These are phyloP conservation scores for Choloepus didactylus DNA, from an alignment of 2,797 vertebrate species.

Conservation along the genomic window DNA sequence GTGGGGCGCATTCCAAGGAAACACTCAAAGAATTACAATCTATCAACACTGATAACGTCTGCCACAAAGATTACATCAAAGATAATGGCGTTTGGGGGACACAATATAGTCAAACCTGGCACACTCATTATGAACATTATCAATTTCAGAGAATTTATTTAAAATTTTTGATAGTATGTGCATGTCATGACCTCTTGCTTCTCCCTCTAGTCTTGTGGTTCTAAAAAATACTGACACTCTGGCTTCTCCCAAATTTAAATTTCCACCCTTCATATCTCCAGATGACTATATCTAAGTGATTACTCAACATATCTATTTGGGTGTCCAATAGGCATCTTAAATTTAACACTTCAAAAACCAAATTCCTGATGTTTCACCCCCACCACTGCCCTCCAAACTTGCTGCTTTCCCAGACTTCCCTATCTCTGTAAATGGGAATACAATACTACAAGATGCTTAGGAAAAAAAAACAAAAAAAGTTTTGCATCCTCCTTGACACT, in stretches of 20 bases:
- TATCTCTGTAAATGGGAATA: constrained; percentile 43
- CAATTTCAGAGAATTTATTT: constrained; percentile 72
- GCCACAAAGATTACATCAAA: too few relatives aligned
- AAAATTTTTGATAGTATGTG: constrained; percentile 26
- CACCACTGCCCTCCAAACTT: neutral
- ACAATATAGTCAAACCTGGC: too few relatives aligned
- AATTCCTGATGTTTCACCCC: neutral
- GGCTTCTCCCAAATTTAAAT: constrained; percentile 54
- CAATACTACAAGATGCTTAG: neutral
- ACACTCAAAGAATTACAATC: too few relatives aligned
- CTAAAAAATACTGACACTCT: constrained; percentile 26
- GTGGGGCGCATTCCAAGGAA: too few relatives aligned
- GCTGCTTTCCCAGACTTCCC: neutral
- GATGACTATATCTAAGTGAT: neutral
- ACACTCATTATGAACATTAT: constrained; percentile 30
- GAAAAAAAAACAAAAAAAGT: neutral
- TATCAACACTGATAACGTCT: too few relatives aligned
- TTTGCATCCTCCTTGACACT: neutral
- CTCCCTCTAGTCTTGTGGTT: neutral
- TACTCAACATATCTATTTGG: neutral
- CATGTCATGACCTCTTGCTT: constrained; percentile 30
- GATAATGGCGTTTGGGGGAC: too few relatives aligned
- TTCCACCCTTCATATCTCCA: constrained; percentile 25
- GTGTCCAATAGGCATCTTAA: neutral
- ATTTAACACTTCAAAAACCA: constrained; percentile 2